Conservation (phyloP, 2,797 vertebrate genomes). For the Yasuhikotakia modesta region DNA sequence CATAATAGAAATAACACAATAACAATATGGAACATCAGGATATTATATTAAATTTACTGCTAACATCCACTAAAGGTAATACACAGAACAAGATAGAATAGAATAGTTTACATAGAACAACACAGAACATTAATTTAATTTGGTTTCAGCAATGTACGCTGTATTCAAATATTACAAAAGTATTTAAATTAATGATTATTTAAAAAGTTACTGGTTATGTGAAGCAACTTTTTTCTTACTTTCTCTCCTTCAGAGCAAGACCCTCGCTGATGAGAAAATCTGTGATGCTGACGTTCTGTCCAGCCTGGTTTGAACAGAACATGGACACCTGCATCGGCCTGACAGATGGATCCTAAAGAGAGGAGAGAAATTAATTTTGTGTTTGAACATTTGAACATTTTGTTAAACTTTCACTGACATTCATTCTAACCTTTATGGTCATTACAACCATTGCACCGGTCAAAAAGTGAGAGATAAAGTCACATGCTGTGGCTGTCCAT, state of each 20-base stretch:
- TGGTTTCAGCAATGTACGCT: too few relatives aligned
- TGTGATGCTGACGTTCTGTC: slow-evolving; percentile 79
- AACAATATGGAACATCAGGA: too few relatives aligned
- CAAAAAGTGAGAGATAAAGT: slow-evolving; percentile 82
- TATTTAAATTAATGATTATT: too few relatives aligned
- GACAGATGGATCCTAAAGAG: slow-evolving; percentile 74
- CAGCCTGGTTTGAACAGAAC: slow-evolving; percentile 75
- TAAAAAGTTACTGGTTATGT: too few relatives aligned
- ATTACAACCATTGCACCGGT: slow-evolving; percentile 78
- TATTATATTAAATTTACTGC: too few relatives aligned
- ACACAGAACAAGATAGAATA: too few relatives aligned
- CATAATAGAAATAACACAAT: too few relatives aligned
- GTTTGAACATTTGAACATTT: not conserved
- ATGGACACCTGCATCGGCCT: slow-evolving; percentile 82
- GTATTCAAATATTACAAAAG: too few relatives aligned
- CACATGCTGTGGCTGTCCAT: slow-evolving; percentile 92
- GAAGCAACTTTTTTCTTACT: slow-evolving; percentile 71
- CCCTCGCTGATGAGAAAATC: slow-evolving; percentile 86
- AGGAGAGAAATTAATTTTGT: not conserved
- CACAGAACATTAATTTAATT: too few relatives aligned
- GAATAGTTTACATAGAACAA: too few relatives aligned
- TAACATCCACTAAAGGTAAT: too few relatives aligned
- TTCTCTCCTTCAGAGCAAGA: slow-evolving; percentile 85
- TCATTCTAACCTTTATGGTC: slow-evolving; percentile 73
- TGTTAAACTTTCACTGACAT: not conserved